Evolutionary conservation across 2,113 vertebrate species (phyloP).

Genomic region (Heptranchias perlo): DNA sequence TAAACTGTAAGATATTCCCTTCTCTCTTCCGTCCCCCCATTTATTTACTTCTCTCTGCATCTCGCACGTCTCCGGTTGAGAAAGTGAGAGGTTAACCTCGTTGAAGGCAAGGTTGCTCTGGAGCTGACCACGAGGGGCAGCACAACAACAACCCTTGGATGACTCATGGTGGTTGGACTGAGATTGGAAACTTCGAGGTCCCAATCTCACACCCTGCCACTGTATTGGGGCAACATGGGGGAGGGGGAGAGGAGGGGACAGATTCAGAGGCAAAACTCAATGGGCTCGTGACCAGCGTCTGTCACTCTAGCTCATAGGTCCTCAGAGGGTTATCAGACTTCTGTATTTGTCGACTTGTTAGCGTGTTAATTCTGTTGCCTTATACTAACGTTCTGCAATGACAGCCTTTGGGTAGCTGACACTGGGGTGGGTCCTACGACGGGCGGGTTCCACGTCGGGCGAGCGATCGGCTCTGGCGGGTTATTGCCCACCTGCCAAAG

Average conservation of each 20-base stretch:
- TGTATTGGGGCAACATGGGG: background rate
- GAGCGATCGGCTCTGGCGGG: no score
- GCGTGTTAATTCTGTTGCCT: background rate
- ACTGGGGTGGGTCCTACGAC: background rate
- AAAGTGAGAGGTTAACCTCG: no score
- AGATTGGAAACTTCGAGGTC: background rate
- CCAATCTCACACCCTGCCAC: background rate
- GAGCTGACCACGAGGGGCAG: background rate
- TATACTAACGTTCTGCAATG: no score
- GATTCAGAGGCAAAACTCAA: background rate
- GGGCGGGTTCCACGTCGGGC: no score
- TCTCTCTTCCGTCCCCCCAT: no score
- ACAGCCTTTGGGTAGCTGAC: background rate
- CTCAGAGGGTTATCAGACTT: background rate
- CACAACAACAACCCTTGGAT: background rate
- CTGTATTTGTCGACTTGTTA: background rate
- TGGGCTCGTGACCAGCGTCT: background rate
- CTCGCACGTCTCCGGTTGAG: background rate
- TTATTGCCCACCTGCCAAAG: no score
- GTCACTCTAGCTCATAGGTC: no score
- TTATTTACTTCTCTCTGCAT: no score
- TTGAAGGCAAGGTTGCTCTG: background rate
- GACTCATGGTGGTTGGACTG: background rate
- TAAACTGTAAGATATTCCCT: no score
- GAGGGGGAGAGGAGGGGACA: background rate